Conservation (phyloP, 2,888 invertebrate species). For the Drosophila phalerata region DNA sequence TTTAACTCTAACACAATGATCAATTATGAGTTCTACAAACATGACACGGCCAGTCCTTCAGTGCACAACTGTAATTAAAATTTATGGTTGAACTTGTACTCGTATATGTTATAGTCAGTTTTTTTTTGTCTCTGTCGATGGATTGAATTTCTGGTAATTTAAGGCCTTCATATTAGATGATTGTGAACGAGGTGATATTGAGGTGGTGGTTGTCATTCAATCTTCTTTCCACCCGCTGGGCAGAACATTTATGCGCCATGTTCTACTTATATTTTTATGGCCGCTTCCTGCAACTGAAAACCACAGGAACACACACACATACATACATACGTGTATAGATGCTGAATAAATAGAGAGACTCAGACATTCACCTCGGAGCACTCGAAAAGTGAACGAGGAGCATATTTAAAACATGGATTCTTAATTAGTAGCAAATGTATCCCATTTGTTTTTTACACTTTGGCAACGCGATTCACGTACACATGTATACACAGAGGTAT, state of each 20-base stretch:
- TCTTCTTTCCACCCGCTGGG: slow-evolving; percentile 45
- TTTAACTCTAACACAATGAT: background rate
- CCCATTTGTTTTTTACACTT: slow-evolving; percentile 69
- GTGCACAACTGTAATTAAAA: slow-evolving; percentile 9
- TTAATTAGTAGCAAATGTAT: slow-evolving; percentile 83
- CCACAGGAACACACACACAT: slow-evolving; percentile 52
- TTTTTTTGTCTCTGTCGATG: slow-evolving; percentile 1
- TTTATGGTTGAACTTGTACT: slow-evolving; percentile 2
- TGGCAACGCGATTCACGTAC: slow-evolving; percentile 67
- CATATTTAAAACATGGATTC: slow-evolving; percentile 83
- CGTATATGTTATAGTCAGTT: background rate
- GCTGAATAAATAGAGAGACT: slow-evolving; percentile 18
- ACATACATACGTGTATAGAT: slow-evolving; percentile 13
- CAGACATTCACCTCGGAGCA: slow-evolving; percentile 39
- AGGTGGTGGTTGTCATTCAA: slow-evolving; percentile 67
- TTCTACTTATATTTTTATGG: slow-evolving; percentile 81
- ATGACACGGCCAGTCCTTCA: background rate
- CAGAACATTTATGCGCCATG: slow-evolving; percentile 78
- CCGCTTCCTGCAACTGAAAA: slow-evolving; percentile 67
- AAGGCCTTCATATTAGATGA: slow-evolving; percentile 30
- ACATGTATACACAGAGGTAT: slow-evolving; percentile 53
- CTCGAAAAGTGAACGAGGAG: slow-evolving; percentile 50
- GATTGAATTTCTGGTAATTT: slow-evolving; percentile 52
- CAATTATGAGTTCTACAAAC: background rate
- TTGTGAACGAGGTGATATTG: slow-evolving; percentile 35